Conservation (phyloP, 2,888 invertebrate genomes). For the Plutella xylostella region DNA sequence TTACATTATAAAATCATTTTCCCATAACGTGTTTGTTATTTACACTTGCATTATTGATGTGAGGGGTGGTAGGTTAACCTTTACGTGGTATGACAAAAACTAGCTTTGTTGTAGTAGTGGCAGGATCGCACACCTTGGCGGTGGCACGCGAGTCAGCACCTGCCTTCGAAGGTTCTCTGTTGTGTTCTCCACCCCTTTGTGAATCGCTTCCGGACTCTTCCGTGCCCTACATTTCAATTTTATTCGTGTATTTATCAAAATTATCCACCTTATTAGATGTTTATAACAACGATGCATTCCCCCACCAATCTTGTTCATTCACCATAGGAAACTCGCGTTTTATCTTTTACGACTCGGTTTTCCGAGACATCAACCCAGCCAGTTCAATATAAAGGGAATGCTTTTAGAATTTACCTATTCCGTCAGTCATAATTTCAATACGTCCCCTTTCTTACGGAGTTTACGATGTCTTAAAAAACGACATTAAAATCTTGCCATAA, state of each 20-base stretch:
- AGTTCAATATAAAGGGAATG: background rate
- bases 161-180: slow-evolving; percentile 12
- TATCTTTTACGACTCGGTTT: too few species aligned
- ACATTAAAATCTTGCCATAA: slow-evolving; percentile 43
- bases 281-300: too few species aligned
- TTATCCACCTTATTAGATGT: too few species aligned
- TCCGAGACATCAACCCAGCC: too few species aligned
- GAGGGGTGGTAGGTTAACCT: background rate
- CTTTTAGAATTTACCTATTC: background rate
- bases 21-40: background rate
- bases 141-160: slow-evolving; percentile 18
- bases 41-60: background rate
- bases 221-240: too few species aligned
- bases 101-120: slow-evolving; percentile 4
- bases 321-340: too few species aligned
- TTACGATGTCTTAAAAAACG: slow-evolving; percentile 41
- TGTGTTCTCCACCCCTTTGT: slow-evolving; percentile 11
- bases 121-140: slow-evolving; percentile 14
- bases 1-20: too few species aligned
- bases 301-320: too few species aligned
- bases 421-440: background rate
- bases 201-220: slow-evolving; percentile 11
- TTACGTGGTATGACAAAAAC: background rate
- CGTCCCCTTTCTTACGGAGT: slow-evolving; percentile 16
- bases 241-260: too few species aligned